phyloP scores from a whole-genome alignment of 2,113 vertebrate genomes.

The Dicentrarchus labrax region DNA sequence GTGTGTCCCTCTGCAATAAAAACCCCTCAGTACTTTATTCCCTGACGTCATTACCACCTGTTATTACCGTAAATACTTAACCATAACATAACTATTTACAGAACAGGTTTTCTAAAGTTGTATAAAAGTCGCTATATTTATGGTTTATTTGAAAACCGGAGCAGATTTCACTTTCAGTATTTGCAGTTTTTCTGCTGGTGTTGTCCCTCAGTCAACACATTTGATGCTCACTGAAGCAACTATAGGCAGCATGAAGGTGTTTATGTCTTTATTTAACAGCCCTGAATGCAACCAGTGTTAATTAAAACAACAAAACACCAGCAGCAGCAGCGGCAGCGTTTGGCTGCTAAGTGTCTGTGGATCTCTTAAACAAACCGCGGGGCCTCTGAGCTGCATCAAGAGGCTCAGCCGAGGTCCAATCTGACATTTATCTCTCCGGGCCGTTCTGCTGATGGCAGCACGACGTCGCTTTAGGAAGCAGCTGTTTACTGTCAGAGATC shows the following conservation, averaged over 20 bases:
- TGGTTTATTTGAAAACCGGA: too few species aligned
- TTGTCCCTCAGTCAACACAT: too few species aligned
- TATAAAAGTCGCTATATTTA: too few species aligned
- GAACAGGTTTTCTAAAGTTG: too few species aligned
- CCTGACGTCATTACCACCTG: too few species aligned
- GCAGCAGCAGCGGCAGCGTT: slow-evolving; percentile 47
- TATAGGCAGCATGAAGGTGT: not conserved
- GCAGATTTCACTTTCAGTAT: too few species aligned
- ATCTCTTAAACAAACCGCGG: slow-evolving; percentile 76
- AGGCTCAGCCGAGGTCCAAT: slow-evolving; percentile 80
- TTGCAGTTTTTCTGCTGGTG: too few species aligned
- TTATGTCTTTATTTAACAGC: not conserved
- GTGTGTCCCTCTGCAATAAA: too few species aligned
- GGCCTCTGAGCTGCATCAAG: slow-evolving; percentile 79
- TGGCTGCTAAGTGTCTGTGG: slow-evolving; percentile 69
- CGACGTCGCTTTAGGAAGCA: slow-evolving; percentile 78
- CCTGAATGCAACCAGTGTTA: slow-evolving; percentile 11
- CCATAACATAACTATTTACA: too few species aligned
- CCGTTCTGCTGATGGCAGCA: slow-evolving; percentile 86
- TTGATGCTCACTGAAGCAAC: too few species aligned
- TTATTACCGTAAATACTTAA: too few species aligned
- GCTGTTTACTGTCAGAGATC: slow-evolving; percentile 88
- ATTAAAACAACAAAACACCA: slow-evolving; percentile 7
- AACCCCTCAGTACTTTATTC: too few species aligned
- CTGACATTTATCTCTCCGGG: slow-evolving; percentile 87